These are phyloP conservation scores for Cataglyphis albicans DNA, from an alignment of 2,888 invertebrate genomes.

Conservation along the genomic window DNA sequence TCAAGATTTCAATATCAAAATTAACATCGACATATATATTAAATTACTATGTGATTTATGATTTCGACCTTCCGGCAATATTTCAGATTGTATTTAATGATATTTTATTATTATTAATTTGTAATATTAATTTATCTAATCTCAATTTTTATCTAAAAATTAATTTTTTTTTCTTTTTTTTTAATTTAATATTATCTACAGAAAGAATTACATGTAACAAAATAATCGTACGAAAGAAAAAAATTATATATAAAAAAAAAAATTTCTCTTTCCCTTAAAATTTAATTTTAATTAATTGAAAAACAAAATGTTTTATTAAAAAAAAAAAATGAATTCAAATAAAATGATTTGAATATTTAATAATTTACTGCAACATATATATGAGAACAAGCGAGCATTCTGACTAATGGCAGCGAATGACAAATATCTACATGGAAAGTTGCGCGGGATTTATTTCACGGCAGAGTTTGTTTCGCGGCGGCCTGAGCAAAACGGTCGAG, in stretches of 20 bases:
- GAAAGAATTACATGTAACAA: not conserved
- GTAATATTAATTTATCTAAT: not conserved
- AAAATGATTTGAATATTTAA: slow-evolving; percentile 1
- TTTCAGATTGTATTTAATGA: not conserved
- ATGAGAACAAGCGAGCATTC: not conserved
- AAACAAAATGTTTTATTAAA: not conserved
- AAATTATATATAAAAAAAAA: not conserved
- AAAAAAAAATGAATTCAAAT: not conserved
- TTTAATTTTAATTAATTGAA: not conserved
- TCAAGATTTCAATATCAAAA: slow-evolving; percentile 5
- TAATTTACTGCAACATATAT: not conserved
- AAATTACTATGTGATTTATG: slow-evolving; percentile 6
- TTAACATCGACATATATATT: not conserved
- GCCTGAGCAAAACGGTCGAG: slow-evolving; percentile 51
- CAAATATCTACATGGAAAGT: slow-evolving; percentile 28
- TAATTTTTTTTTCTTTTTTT: not conserved
- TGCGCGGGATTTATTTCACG: slow-evolving; percentile 30
- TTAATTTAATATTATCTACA: not conserved
- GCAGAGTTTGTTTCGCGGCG: slow-evolving; percentile 40
- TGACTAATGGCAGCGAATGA: slow-evolving; percentile 45
- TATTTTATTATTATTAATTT: not conserved
- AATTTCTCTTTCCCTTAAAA: not conserved
- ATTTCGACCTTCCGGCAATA: not conserved
- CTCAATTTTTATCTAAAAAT: not conserved
- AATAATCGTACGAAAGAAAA: not conserved